Conservation (phyloP, 2,888 invertebrate genomes). For the Ethmia dodecea region DNA sequence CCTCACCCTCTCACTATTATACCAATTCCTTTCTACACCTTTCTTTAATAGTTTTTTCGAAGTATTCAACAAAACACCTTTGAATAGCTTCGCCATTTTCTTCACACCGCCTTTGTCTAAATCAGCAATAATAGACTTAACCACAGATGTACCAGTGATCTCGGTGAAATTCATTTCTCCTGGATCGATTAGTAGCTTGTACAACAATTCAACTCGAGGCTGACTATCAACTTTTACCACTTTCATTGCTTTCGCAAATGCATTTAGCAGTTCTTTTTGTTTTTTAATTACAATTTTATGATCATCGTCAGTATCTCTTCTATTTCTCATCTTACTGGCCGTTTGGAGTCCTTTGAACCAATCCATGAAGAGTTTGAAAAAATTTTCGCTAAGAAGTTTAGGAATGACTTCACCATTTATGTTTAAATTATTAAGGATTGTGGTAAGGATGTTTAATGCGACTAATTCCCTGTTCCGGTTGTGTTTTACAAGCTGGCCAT, state of each 20-base stretch:
- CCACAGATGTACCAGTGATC: conserved; percentile 80
- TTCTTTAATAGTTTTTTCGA: conserved; percentile 70
- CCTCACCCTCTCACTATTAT: conserved; percentile 82
- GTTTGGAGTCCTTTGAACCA: conserved; percentile 79
- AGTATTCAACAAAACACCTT: conserved; percentile 77
- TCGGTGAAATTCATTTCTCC: conserved; percentile 86
- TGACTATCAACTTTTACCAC: conserved; percentile 63
- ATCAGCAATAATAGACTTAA: conserved; percentile 80
- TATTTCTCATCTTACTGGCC: conserved; percentile 75
- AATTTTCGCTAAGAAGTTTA: conserved; percentile 79
- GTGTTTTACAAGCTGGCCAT: conserved; percentile 58
- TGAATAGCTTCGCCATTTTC: conserved; percentile 79
- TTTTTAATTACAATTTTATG: conserved; percentile 71
- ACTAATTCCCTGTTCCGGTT: conserved; percentile 79
- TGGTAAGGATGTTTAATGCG: conserved; percentile 76
- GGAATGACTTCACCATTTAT: conserved; percentile 70
- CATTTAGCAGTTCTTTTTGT: conserved; percentile 74
- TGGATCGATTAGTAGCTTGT: conserved; percentile 81
- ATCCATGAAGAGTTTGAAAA: conserved; percentile 80
- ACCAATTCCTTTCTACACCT: conserved; percentile 77
- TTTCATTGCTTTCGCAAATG: conserved; percentile 68
- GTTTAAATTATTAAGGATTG: conserved; percentile 68
- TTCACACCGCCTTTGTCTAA: conserved; percentile 79
- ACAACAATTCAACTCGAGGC: conserved; percentile 77
- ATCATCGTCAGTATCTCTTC: conserved; percentile 62